Conservation (phyloP, 1,140 invertebrate species). For the Aphis craccivora region DNA sequence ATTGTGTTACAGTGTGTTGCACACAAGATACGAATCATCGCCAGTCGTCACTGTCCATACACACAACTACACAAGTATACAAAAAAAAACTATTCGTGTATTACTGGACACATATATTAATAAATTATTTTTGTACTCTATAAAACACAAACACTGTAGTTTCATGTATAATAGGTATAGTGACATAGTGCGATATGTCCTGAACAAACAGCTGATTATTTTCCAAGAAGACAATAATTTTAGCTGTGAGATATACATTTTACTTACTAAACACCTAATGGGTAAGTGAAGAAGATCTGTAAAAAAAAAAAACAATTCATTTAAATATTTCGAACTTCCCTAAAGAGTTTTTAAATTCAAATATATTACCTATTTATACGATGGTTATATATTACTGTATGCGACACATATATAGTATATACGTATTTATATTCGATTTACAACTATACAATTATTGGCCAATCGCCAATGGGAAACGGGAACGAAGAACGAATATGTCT, state of each 20-base stretch:
- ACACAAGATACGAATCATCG: background rate
- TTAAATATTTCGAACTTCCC: too few species aligned
- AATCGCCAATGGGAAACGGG: background rate
- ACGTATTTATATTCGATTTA: background rate
- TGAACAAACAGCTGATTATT: background rate
- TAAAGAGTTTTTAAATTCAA: conserved; percentile 6
- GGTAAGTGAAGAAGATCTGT: background rate
- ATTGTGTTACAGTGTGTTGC: background rate
- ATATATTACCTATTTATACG: background rate
- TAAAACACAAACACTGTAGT: background rate
- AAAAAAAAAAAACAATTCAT: background rate
- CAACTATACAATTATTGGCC: background rate
- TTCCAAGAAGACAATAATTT: background rate
- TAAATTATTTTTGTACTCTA: background rate
- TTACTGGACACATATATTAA: background rate
- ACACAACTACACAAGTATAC: background rate
- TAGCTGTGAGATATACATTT: background rate
- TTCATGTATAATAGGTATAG: background rate
- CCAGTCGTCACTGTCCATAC: background rate
- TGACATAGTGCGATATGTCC: background rate
- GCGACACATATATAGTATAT: background rate
- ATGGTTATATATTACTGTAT: background rate
- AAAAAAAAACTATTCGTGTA: background rate
- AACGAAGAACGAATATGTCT: background rate
- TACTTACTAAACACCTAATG: background rate